These are phyloP conservation scores for Pristis pectinata DNA, from an alignment of 2,797 vertebrate species.

Conservation along the genomic window DNA sequence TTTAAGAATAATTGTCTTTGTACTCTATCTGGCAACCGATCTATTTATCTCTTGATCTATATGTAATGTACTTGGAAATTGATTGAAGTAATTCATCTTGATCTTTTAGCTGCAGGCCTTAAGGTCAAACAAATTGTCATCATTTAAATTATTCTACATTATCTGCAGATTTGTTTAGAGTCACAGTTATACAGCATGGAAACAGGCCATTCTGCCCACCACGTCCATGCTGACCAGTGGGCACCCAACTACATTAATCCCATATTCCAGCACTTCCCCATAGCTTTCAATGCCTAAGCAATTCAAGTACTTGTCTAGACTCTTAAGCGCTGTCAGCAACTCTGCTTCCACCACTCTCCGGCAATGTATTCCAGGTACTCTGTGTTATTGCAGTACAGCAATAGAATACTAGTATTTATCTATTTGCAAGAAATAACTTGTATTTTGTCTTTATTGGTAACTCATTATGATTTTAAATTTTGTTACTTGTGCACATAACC, in stretches of 20 bases:
- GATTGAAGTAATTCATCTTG: not conserved
- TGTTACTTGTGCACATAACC: not conserved
- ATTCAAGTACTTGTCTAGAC: too few relatives aligned
- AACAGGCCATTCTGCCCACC: not conserved
- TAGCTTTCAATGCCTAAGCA: too few relatives aligned
- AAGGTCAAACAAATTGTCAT: not conserved
- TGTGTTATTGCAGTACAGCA: too few relatives aligned
- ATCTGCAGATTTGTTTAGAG: not conserved
- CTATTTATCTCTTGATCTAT: not conserved
- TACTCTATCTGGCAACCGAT: too few relatives aligned
- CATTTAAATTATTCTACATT: not conserved
- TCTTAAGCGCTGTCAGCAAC: too few relatives aligned
- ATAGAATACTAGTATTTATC: too few relatives aligned
- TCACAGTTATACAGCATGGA: too few relatives aligned
- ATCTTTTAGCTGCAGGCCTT: not conserved
- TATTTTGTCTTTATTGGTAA: not conserved
- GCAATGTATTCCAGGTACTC: too few relatives aligned
- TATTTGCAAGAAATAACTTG: not conserved
- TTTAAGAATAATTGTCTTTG: not conserved
- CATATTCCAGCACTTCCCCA: too few relatives aligned
- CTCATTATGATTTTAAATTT: not conserved
- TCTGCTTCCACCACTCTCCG: too few relatives aligned
- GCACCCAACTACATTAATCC: too few relatives aligned
- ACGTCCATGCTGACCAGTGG: too few relatives aligned
- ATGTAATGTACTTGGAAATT: not conserved